Evolutionary conservation across 1,140 invertebrate species (phyloP).

Genomic region (Philopotamus ludificatus): DNA sequence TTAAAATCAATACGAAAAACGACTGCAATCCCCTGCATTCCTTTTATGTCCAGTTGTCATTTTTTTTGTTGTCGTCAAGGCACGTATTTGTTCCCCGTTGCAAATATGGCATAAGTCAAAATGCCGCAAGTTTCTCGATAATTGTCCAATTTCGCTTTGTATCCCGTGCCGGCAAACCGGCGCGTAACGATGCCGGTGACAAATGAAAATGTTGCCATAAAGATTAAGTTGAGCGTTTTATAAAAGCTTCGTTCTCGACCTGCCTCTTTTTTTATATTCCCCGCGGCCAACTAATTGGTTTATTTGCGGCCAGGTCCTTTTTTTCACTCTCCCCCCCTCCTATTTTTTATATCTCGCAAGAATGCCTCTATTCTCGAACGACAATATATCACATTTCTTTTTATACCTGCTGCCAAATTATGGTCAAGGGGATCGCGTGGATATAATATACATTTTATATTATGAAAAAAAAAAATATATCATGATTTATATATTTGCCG

Average conservation of each 20-base stretch:
- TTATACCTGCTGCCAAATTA: constrained; percentile 27
- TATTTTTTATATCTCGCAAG: not conserved
- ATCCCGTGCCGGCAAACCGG: not conserved
- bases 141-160: constrained; percentile 21
- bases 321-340: constrained; percentile 12
- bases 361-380: constrained; percentile 12
- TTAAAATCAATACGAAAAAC: too few species aligned
- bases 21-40: too few species aligned
- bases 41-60: too few species aligned
- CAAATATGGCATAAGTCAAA: too few species aligned
- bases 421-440: constrained; percentile 5
- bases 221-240: constrained; percentile 1
- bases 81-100: too few species aligned
- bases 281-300: constrained; percentile 21
- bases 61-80: too few species aligned
- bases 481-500: not conserved
- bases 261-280: constrained; percentile 3
- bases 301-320: constrained; percentile 24
- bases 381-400: constrained; percentile 29
- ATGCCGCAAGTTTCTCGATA: not conserved
- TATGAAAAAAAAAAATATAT: not conserved
- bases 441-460: not conserved
- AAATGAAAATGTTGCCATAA: constrained; percentile 15
- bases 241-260: not conserved
- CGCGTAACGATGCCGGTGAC: not conserved